phyloP scores from a whole-genome alignment of 2,113 vertebrate genomes.

The Capra hircus region DNA sequence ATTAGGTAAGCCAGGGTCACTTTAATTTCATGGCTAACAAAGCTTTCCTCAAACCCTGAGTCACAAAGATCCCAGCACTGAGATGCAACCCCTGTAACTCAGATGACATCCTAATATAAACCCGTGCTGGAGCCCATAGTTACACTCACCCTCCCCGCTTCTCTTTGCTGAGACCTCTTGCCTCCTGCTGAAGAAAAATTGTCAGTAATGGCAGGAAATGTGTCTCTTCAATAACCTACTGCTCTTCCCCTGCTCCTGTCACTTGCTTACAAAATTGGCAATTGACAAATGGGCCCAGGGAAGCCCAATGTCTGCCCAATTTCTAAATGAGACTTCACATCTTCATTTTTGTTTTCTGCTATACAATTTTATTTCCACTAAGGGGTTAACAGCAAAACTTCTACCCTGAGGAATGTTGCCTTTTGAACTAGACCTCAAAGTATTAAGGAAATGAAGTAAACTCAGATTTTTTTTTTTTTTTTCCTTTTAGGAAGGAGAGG shows the following conservation, averaged over 20 bases:
- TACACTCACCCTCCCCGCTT: neutral
- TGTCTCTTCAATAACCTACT: neutral
- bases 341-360: neutral
- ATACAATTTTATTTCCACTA: neutral
- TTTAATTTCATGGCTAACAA: neutral
- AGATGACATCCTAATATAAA: neutral
- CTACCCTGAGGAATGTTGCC: neutral
- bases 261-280: neutral
- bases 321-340: neutral
- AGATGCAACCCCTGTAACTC: neutral
- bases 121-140: neutral
- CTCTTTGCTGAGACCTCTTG: neutral
- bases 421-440: conserved; percentile 57
- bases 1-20: neutral
- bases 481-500: conserved; percentile 44
- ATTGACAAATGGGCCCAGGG: neutral
- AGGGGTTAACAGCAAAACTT: neutral
- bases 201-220: neutral
- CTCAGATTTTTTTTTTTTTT: conserved; percentile 25
- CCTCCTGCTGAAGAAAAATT: neutral
- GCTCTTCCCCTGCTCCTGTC: neutral
- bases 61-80: neutral
- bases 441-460: conserved; percentile 57
- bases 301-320: neutral
- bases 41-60: neutral